Evolutionary conservation across 2,888 invertebrate genomes (phyloP), one percentile per base, ranked within the genome.

Genomic region (Metopia argyrocephala): DNA sequence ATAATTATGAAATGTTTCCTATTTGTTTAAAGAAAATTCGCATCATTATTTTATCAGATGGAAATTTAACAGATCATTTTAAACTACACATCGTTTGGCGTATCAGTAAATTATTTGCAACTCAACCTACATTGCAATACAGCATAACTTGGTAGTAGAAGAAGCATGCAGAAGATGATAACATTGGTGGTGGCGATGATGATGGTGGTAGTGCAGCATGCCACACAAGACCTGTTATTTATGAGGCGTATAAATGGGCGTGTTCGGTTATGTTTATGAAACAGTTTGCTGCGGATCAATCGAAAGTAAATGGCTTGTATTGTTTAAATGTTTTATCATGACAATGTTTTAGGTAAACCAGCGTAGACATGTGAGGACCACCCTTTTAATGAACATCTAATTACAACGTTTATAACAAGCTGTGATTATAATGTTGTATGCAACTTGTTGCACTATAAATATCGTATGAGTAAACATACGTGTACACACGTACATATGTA

Each of bases 371-470:
- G 88, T 85, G 85, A 84, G 88, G 90, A 90, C 90, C 90, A 90
- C 90, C 90, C 90, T 89, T 90, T 90, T 90, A 90, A 90, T 90
- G 89, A 89, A 88, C 87, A 88, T 87, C 89, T 90, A 90, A 90
- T 90, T 90, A 90, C 89, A 90, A 89, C 89, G 87, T 89, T 89
- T 89, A 90, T 88, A 88, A 88, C 88, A 87, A 88, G 88, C 87
- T 87, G 88, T 87, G 88, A 88, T 88, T 88, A 87, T 66, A n/a
- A n/a, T 52, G 66, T 21, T 70, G 56, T 65, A 85, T 70, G 76
- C 59, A 78, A 86, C 68, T 76, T 62, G 54, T 56, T 85, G 85
- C 85, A 38, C 38, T 38, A 38, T 4, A 38, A 85, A 85, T 45
- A 73, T 66, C 64, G 31, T 45, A 61, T 48, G 56, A 71, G 66